Base-by-base conservation (phyloP, 2,797 vertebrate species). In the Anableps anableps region DNA sequence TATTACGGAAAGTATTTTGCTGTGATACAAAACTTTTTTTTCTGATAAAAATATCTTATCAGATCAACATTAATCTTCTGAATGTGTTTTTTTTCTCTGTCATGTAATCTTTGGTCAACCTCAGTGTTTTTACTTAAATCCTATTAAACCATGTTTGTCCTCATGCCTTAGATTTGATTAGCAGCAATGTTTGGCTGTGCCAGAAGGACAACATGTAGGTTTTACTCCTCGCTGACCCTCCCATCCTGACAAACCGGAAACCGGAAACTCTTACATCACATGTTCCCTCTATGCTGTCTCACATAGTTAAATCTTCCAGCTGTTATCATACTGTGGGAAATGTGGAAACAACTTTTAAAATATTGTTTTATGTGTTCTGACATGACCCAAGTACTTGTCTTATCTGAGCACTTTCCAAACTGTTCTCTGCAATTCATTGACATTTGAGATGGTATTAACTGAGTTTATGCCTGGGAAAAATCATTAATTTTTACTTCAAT, bases 171-270 rank as follows among this genome's bases (percentile, higher is more conserved):
- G 64, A 50, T 62, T 72, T 34, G 58, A 72, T 36, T 58, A 72
- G 31, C 6, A 36, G 34, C 68, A 73, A 75, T 58, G 43, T 73
- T n/a, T 77, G 62, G 3, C 68, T 70, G 8, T 58, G 76, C 73
- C 78, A 62, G 58, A 73, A 82, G 77, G 43, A 58, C 43, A 77
- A 45, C 74, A 62, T 62, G 43, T 5, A 47, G 55, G 31, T 85
- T 85, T 64, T 74, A 75, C 66, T 76, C 43, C 51, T 85, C 45
- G 62, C 9, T 64, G 43, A 85, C 47, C 45, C 66, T 51, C 71
- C 83, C 88, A 48, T 85, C 88, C 89, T 81, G 82, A 87, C 45
- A 71, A 23, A 68, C 31, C 47, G 19, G 70, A 85, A 91, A 88
- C 79, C 13, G n/a, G 48, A 82, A 79, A 70, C 74, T 55, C 73